A percentile compares a stretch with the other conserved stretches of the same genome.
These are phyloP conservation scores for Zaprionus camerounensis DNA, from an alignment of 1,140 invertebrate genomes.

Conservation along the genomic window DNA sequence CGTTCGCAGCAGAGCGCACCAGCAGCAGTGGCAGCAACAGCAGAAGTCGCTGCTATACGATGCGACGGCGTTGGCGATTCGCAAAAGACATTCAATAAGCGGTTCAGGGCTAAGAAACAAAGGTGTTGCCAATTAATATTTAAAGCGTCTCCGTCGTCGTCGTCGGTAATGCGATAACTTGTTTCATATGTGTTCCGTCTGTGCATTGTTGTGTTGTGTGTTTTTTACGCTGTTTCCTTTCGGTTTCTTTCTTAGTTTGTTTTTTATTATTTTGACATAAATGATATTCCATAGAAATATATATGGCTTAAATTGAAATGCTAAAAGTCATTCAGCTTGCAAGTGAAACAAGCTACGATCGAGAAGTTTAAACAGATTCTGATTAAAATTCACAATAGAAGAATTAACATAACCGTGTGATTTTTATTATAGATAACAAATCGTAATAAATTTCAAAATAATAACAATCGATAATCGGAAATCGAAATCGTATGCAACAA, in stretches of 20 bases:
- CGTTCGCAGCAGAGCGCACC: not conserved
- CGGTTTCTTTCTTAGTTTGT: slow-evolving; percentile 8
- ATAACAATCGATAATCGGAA: slow-evolving; percentile 12
- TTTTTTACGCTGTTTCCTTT: slow-evolving; percentile 6
- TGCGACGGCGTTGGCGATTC: slow-evolving; percentile 34
- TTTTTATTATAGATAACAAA: not conserved
- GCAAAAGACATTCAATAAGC: slow-evolving; percentile 73
- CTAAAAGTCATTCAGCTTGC: slow-evolving; percentile 14
- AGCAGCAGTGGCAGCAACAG: not conserved
- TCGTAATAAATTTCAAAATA: not conserved
- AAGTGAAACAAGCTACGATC: slow-evolving; percentile 22
- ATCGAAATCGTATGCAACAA: slow-evolving; percentile 50
- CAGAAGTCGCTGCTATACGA: slow-evolving; percentile 27
- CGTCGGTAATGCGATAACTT: slow-evolving; percentile 67
- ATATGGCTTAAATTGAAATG: slow-evolving; percentile 42
- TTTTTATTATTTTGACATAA: slow-evolving; percentile 58
- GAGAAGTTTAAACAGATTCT: slow-evolving; percentile 12
- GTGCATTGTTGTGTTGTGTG: not conserved
- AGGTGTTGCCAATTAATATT: slow-evolving; percentile 80
- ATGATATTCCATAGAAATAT: slow-evolving; percentile 16
- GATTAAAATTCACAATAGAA: not conserved
- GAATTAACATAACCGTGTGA: not conserved
- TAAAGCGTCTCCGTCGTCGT: slow-evolving; percentile 47
- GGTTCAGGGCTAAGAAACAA: slow-evolving; percentile 72
- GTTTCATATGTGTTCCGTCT: slow-evolving; percentile 60